Conservation (phyloP, 2,888 invertebrate genomes). For the Agrotis clavis region DNA sequence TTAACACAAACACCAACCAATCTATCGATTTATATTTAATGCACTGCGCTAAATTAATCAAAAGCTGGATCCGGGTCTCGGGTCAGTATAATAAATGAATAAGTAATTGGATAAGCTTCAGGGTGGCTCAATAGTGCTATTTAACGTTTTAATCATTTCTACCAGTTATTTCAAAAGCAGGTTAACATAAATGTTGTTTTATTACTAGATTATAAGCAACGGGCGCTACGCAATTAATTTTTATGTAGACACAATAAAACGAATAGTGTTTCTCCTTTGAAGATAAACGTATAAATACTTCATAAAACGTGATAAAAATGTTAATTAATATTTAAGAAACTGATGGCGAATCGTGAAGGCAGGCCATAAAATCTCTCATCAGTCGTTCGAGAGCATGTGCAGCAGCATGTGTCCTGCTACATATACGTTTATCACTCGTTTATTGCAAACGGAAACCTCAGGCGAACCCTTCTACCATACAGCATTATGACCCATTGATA, state of each 20-base stretch:
- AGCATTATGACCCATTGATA: conserved; percentile 81
- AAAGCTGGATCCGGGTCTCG: not conserved
- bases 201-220: conserved; percentile 38
- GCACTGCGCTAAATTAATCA: not conserved
- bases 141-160: conserved; percentile 29
- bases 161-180: conserved; percentile 33
- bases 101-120: conserved; percentile 14
- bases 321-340: conserved; percentile 64
- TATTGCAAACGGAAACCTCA: conserved; percentile 87
- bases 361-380: conserved; percentile 83
- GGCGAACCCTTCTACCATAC: conserved; percentile 73
- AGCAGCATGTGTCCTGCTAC: conserved; percentile 69
- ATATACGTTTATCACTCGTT: conserved; percentile 78
- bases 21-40: not conserved
- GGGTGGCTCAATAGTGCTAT: conserved; percentile 19
- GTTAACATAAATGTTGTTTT: conserved; percentile 46
- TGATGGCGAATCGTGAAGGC: conserved; percentile 74
- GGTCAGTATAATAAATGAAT: not conserved
- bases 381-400: conserved; percentile 73
- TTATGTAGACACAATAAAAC: conserved; percentile 56
- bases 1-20: not conserved
- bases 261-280: conserved; percentile 52
- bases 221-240: conserved; percentile 49
- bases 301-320: conserved; percentile 64
- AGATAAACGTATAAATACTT: conserved; percentile 57